Conservation (phyloP, 2,113 vertebrate genomes). For the Ia io region DNA sequence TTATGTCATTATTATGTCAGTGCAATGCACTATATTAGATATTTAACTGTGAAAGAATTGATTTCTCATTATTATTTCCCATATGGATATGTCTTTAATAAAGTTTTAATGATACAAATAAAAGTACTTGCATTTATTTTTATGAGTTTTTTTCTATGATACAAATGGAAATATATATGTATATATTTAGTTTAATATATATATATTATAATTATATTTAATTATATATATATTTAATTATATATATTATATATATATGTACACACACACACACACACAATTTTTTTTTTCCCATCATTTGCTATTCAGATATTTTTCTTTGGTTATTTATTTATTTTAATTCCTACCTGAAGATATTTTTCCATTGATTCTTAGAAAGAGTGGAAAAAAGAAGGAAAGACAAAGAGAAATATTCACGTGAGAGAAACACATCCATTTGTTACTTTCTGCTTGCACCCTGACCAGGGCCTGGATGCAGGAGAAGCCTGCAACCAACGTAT, state of each 20-base stretch:
- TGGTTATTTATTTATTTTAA: no score
- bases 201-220: no score
- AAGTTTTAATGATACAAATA: neutral
- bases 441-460: no score
- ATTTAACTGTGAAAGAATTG: neutral
- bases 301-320: neutral
- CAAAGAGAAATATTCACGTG: no score
- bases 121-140: neutral
- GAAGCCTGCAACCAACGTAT: no score
- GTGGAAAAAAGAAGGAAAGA: no score
- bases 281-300: neutral
- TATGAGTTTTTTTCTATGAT: neutral
- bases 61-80: neutral
- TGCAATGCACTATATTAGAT: neutral
- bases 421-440: no score
- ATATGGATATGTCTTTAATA: neutral
- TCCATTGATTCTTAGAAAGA: no score
- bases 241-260: neutral
- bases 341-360: no score
- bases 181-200: neutral
- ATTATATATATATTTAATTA: no score
- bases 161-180: neutral
- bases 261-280: no score
- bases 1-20: neutral
- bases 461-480: no score